Conservation (phyloP, 2,888 invertebrate species). For the Thyatira batis region DNA sequence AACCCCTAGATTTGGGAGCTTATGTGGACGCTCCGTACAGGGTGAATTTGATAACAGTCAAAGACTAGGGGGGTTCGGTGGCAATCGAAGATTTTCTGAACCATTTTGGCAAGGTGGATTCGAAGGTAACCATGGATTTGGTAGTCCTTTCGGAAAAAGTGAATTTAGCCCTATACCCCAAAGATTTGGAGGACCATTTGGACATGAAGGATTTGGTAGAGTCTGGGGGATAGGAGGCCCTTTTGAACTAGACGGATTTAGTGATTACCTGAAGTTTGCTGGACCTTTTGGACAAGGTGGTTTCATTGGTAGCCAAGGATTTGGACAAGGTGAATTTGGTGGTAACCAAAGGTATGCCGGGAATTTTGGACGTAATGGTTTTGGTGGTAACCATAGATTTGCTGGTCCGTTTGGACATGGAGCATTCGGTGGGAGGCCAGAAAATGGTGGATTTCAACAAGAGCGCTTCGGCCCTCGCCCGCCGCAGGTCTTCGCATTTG, state of each 20-base stretch:
- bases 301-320: background rate
- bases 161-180: background rate
- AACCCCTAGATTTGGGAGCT: background rate
- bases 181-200: background rate
- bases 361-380: constrained; percentile 7
- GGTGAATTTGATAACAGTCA: background rate
- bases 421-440: background rate
- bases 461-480: background rate
- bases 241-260: background rate
- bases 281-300: background rate
- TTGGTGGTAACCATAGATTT: constrained; percentile 1
- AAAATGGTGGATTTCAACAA: background rate
- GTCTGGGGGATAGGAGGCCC: background rate
- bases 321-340: background rate
- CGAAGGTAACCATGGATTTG: background rate
- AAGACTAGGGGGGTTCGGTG: background rate
- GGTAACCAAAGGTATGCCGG: background rate
- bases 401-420: background rate
- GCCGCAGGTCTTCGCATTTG: background rate
- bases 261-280: background rate
- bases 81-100: background rate
- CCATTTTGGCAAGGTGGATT: background rate
- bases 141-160: background rate
- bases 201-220: background rate
- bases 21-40: background rate